Conservation (phyloP, 2,797 vertebrate species). For the Urophycis tenuis region DNA sequence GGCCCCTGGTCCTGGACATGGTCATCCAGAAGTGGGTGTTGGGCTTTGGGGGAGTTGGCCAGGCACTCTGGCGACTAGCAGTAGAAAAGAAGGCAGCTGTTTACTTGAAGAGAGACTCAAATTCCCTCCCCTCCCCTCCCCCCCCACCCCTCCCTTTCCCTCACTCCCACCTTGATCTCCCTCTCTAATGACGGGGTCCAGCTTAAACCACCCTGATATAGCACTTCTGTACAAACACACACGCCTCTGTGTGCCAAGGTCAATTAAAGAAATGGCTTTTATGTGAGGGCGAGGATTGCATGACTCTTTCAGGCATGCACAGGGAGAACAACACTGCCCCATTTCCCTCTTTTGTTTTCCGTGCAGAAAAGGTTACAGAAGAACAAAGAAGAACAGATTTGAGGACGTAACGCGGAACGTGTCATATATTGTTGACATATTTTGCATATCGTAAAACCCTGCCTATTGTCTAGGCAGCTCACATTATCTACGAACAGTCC, state of each 20-base stretch:
- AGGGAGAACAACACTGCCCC: constrained; percentile 23
- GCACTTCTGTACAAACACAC: constrained; percentile 38
- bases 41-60: constrained; percentile 47
- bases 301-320: constrained; percentile 21
- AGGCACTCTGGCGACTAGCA: constrained; percentile 16
- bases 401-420: no score
- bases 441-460: no score
- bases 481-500: background rate
- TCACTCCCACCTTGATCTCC: no score
- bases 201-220: constrained; percentile 57
- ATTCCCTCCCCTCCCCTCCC: no score
- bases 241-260: constrained; percentile 46
- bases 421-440: no score
- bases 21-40: constrained; percentile 38
- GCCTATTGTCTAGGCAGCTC: background rate
- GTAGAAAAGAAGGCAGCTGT: constrained; percentile 52
- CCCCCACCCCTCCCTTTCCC: no score
- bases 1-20: no score
- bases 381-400: background rate
- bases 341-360: constrained; percentile 17
- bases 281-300: constrained; percentile 53
- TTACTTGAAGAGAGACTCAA: constrained; percentile 43
- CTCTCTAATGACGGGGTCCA: constrained; percentile 54
- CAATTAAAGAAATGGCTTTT: constrained; percentile 64
- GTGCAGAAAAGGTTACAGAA: constrained; percentile 7